Percentiles rank a stretch among this genome's conserved stretches.
These are phyloP conservation scores for Silurus asotus DNA, from an alignment of 2,113 vertebrate species.

Conservation along the genomic window DNA sequence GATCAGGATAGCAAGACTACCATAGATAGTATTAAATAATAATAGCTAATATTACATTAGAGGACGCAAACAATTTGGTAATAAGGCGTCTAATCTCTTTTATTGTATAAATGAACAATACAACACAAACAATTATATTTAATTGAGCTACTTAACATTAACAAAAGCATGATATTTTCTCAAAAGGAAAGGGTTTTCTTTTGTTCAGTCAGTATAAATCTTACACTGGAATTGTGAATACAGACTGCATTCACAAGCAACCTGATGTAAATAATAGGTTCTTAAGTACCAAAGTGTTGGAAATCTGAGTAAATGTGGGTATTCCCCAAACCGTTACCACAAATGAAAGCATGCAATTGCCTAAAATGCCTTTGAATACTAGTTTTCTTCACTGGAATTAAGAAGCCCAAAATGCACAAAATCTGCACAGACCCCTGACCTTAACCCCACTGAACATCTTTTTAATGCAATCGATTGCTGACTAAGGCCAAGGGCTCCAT, in stretches of 20 bases:
- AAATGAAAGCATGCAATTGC: neutral
- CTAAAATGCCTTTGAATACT: neutral
- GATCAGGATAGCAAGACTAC: neutral
- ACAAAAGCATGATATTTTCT: neutral
- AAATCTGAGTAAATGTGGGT: neutral
- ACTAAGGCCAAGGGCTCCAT: neutral
- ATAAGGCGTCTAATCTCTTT: neutral
- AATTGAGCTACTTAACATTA: neutral
- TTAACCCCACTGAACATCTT: neutral
- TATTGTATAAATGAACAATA: neutral
- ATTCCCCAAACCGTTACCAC: neutral
- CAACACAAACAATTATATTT: neutral
- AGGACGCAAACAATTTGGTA: neutral
- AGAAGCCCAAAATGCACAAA: neutral
- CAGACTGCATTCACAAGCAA: neutral
- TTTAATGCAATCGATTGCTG: neutral
- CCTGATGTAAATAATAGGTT: neutral
- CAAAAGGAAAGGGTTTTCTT: neutral
- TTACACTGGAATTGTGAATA: neutral
- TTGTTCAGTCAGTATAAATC: neutral
- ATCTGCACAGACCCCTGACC: neutral
- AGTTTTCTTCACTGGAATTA: neutral
- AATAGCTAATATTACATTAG: neutral
- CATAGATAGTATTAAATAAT: neutral
- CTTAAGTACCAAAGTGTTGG: neutral